These are phyloP conservation scores for Octomys mimax DNA, from an alignment of 2,797 vertebrate species.

Conservation along the genomic window DNA sequence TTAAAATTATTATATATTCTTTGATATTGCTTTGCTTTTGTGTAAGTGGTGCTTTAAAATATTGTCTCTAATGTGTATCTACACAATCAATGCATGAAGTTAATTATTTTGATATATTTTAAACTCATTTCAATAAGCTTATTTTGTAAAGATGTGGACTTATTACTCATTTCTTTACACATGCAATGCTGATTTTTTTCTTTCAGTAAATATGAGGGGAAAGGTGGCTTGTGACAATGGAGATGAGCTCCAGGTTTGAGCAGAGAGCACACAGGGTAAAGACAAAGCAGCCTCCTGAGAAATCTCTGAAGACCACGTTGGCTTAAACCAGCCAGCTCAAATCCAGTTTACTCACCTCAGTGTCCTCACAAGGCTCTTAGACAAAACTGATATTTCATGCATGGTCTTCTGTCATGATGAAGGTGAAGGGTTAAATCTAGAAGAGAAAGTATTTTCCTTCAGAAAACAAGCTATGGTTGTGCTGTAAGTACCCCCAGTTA, in stretches of 20 bases:
- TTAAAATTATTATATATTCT: conserved; percentile 46
- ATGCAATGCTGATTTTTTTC: conserved; percentile 29
- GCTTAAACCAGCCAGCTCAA: fast-evolving
- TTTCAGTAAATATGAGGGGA: conserved; percentile 44
- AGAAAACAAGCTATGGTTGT: neutral
- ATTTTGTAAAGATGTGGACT: conserved; percentile 38
- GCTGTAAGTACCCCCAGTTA: neutral
- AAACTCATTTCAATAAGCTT: conserved; percentile 54
- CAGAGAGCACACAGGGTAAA: neutral
- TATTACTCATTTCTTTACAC: conserved; percentile 53
- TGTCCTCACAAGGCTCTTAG: neutral
- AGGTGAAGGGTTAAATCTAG: neutral
- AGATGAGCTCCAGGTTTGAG: neutral
- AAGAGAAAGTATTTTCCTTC: neutral
- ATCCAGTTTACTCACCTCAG: neutral
- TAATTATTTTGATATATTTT: conserved; percentile 50
- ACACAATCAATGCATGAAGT: neutral
- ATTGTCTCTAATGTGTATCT: neutral
- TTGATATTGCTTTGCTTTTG: neutral
- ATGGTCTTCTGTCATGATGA: neutral
- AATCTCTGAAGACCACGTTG: neutral
- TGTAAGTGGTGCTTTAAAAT: neutral
- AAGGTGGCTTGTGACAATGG: neutral
- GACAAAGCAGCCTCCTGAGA: neutral
- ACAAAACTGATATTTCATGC: neutral